Evolutionary conservation across 1,140 invertebrate species (phyloP).

Genomic region (Magallana ariakensis): DNA sequence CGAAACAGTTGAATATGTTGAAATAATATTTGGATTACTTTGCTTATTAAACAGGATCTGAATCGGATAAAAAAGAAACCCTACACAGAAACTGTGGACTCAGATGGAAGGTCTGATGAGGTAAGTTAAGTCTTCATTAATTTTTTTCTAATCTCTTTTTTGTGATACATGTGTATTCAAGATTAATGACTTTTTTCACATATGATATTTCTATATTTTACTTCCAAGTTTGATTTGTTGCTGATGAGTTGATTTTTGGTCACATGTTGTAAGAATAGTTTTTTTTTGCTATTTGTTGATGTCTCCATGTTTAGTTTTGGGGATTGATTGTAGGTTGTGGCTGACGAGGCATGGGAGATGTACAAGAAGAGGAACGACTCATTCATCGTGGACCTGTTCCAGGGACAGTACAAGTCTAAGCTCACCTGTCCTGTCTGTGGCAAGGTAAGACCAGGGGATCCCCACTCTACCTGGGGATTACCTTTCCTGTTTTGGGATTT

Average conservation of each 20-base stretch:
- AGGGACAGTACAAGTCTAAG: constrained; percentile 82
- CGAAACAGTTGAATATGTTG: too few species aligned
- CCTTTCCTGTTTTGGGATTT: too few species aligned
- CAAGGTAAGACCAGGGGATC: constrained; percentile 75
- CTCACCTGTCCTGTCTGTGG: constrained; percentile 81
- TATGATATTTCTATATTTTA: too few species aligned
- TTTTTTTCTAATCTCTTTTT: too few species aligned
- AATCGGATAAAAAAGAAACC: constrained; percentile 84
- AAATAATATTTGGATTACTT: background rate
- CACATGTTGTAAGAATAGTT: too few species aligned
- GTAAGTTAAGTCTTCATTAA: constrained; percentile 62
- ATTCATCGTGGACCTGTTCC: constrained; percentile 85
- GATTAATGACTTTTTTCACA: too few species aligned
- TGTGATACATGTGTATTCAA: too few species aligned
- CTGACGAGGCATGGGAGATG: constrained; percentile 83
- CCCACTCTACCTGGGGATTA: too few species aligned
- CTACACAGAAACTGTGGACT: constrained; percentile 83
- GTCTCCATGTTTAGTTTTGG: background rate
- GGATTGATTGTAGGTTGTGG: constrained; percentile 77
- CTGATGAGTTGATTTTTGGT: too few species aligned
- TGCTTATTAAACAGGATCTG: constrained; percentile 79
- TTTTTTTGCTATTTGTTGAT: background rate
- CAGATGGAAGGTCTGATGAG: constrained; percentile 81
- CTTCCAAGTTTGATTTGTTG: too few species aligned
- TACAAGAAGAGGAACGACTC: constrained; percentile 84